Percentiles rank a stretch among this genome's conserved stretches.
Evolutionary conservation across 2,888 invertebrate species (phyloP).

Genomic region (Drosophila borealis): DNA sequence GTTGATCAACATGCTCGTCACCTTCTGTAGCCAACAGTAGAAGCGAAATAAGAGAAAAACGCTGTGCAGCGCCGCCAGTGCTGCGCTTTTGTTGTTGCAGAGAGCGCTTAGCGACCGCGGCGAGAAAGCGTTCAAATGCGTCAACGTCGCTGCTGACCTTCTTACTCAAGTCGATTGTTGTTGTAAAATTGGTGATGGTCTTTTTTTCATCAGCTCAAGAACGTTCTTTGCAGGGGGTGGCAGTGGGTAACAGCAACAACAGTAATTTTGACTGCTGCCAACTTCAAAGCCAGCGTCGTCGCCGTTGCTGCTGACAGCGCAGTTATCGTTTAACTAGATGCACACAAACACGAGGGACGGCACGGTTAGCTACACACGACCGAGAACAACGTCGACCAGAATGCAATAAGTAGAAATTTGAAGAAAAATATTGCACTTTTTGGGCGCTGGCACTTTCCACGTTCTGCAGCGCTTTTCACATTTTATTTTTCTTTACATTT

Average conservation of each 20-base stretch:
- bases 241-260: background rate
- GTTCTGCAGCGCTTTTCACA: conserved; percentile 29
- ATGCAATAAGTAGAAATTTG: conserved; percentile 19
- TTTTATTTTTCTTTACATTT: conserved; percentile 24
- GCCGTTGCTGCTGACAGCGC: conserved; percentile 32
- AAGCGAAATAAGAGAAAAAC: conserved; percentile 67
- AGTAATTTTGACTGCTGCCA: conserved; percentile 31
- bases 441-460: conserved; percentile 26
- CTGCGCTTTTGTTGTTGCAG: conserved; percentile 31
- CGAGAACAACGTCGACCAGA: conserved; percentile 22
- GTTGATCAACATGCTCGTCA: conserved; percentile 71
- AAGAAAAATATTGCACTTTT: conserved; percentile 16
- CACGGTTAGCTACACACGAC: conserved; percentile 31
- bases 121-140: conserved; percentile 17
- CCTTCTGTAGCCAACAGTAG: conserved; percentile 62
- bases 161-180: conserved; percentile 39
- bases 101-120: conserved; percentile 9
- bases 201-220: conserved; percentile 20
- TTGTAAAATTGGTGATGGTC: conserved; percentile 16
- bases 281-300: conserved; percentile 26
- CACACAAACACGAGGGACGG: conserved; percentile 12
- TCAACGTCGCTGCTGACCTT: conserved; percentile 51
- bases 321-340: conserved; percentile 8
- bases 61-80: conserved; percentile 64
- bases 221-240: conserved; percentile 42